Base-by-base conservation (phyloP, 1,140 invertebrate genomes). In the Drosophila novamexicana region DNA sequence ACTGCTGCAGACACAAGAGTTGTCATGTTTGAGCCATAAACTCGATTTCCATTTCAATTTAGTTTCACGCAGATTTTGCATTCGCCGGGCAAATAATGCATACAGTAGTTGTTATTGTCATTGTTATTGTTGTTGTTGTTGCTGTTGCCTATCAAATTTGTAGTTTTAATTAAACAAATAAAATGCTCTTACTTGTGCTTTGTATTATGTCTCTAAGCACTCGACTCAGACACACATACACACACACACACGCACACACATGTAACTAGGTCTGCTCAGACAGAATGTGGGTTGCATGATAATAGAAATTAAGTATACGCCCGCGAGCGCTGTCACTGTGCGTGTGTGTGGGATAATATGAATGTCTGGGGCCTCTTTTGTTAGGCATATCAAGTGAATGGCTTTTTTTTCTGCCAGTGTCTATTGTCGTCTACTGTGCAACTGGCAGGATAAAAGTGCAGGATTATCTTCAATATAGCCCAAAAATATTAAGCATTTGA, bases 41-140 rank as follows among this genome's bases (percentile, higher is more conserved):
- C 63, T 77, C 39, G 67, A 72, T 77, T 88, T 52, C 42, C 76
- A 80, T 80, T 80, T 75, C 57, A 70, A 77, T 72, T 88, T 75
- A 58, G 56, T 67, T 77, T 42, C 71, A 22, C 58, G 16, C 56
- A 54, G 32, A 52, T 74, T 66, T 75, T 61, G 65, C 73, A 75
- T 82, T 81, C 74, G 54, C 56, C 53, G 56, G 44, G 49, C 49
- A 62, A 58, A 77, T 76, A 72, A 61, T 72, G 63, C 49, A 49
- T 72, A 45, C 29, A 40, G 22, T 49, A 57, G 16, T 52, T 69
- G 44, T 8, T 37, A n/a, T 47, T 69, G 44, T 8, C 29, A n/a
- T 47, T 16, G 0, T 12, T 36, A 52, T 7, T 12, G 34, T 12
- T 67, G 2, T 14, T 45, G 14, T 50, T 44, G 39, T 49, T 42